Percentiles rank a stretch among this genome's conserved stretches.
phyloP scores from a whole-genome alignment of 2,888 invertebrate species.

The Rhingia campestris region DNA sequence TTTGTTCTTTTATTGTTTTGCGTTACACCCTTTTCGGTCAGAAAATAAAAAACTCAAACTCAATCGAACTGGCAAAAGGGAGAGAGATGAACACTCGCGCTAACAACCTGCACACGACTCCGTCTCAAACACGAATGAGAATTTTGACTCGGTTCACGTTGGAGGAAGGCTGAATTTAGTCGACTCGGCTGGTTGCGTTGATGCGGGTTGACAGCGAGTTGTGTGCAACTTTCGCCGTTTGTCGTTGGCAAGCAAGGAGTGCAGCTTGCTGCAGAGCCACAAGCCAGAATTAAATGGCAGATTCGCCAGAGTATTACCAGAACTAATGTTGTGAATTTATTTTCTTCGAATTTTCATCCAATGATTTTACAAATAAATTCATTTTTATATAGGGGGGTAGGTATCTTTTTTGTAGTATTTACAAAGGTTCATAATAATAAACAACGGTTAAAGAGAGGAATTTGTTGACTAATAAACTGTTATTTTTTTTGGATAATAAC shows the following conservation, averaged over 20 bases:
- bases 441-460: too few species aligned
- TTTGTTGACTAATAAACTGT: too few species aligned
- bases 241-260: neutral
- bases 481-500: too few species aligned
- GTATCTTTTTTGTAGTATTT: too few species aligned
- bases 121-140: conserved; percentile 80
- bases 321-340: too few species aligned
- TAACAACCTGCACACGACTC: conserved; percentile 78
- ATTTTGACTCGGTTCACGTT: conserved; percentile 52
- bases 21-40: conserved; percentile 63
- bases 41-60: conserved; percentile 54
- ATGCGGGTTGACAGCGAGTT: conserved; percentile 32
- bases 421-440: too few species aligned
- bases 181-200: conserved; percentile 39
- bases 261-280: conserved; percentile 24
- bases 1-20: conserved; percentile 35
- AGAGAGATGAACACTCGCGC: conserved; percentile 65
- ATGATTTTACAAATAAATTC: too few species aligned
- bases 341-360: too few species aligned
- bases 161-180: conserved; percentile 51
- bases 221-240: conserved; percentile 43
- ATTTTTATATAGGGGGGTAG: too few species aligned
- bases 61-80: conserved; percentile 57
- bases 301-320: neutral
- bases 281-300: conserved; percentile 45